Percentiles rank a stretch among this genome's conserved stretches.
Evolutionary conservation across 2,888 invertebrate species (phyloP).

Genomic region (Neocrepidodera transversa): DNA sequence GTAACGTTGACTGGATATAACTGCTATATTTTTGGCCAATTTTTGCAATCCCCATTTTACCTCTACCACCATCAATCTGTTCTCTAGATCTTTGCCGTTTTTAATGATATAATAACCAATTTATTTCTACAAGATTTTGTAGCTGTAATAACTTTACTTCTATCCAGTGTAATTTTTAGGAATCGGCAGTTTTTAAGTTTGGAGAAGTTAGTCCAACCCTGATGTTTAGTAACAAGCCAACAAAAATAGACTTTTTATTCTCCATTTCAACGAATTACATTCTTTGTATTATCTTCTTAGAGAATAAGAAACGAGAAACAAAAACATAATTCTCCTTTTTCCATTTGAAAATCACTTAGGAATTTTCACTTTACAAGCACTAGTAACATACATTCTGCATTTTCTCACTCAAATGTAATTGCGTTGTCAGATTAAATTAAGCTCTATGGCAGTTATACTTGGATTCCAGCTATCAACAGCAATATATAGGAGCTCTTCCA

Average conservation of each 20-base stretch:
- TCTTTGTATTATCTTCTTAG: slow-evolving; percentile 16
- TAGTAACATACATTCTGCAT: slow-evolving; percentile 29
- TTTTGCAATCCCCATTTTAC: too few species aligned
- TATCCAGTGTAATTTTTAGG: too few species aligned
- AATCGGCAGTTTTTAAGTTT: too few species aligned
- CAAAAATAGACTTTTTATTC: slow-evolving; percentile 14
- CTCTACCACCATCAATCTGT: too few species aligned
- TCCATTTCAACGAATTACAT: slow-evolving; percentile 19
- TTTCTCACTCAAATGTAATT: slow-evolving; percentile 31
- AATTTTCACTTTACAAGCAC: slow-evolving; percentile 13
- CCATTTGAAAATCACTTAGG: slow-evolving; percentile 31
- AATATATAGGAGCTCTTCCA: neutral
- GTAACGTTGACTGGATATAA: too few species aligned
- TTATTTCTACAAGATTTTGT: too few species aligned
- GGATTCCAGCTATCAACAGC: slow-evolving; percentile 11
- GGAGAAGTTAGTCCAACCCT: too few species aligned
- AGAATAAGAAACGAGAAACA: slow-evolving; percentile 1
- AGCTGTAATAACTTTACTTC: too few species aligned
- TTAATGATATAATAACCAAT: too few species aligned
- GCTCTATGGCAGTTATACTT: slow-evolving; percentile 19
- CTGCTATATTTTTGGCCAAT: too few species aligned
- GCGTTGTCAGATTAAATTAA: slow-evolving; percentile 26
- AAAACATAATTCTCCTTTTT: slow-evolving; percentile 22
- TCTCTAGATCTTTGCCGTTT: too few species aligned
- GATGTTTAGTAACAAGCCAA: slow-evolving; percentile 8